A percentile compares a stretch with the other conserved stretches of the same genome.
Evolutionary conservation across 1,140 invertebrate species (phyloP).

Genomic region (Adoxophyes honmai): DNA sequence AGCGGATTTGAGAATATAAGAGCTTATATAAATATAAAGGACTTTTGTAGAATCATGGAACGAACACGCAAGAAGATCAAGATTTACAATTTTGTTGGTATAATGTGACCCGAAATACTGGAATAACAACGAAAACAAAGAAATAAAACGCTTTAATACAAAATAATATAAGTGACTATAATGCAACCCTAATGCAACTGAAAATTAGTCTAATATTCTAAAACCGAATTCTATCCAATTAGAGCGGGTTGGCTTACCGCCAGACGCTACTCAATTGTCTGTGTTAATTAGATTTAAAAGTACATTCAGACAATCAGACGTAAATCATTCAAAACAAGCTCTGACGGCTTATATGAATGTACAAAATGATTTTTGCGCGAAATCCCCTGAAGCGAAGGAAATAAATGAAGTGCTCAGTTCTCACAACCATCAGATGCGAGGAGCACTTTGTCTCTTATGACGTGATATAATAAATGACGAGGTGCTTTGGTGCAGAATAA

Average conservation of each 20-base stretch:
- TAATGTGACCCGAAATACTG: no score
- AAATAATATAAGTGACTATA: no score
- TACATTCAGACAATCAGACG: conserved; percentile 9
- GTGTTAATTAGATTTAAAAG: conserved; percentile 13
- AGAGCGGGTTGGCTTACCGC: conserved; percentile 1
- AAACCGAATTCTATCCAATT: conserved; percentile 3
- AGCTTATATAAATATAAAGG: no score
- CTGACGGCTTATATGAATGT: conserved; percentile 3
- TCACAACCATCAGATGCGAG: conserved; percentile 22
- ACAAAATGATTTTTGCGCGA: not conserved
- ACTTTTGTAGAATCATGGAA: no score
- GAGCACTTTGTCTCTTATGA: conserved; percentile 27
- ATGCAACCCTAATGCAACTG: no score
- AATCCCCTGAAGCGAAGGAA: conserved; percentile 15
- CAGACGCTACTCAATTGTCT: conserved; percentile 11
- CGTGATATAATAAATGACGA: conserved; percentile 40
- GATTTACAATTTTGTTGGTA: no score
- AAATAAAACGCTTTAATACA: no score
- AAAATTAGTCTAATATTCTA: no score
- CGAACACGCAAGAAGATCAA: no score
- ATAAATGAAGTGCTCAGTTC: conserved; percentile 28
- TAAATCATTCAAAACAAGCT: conserved; percentile 5
- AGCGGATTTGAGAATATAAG: no score
- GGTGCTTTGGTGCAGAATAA: conserved; percentile 44
- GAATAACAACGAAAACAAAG: no score